These are phyloP conservation scores for Jordanella pulchra DNA, from an alignment of 2,797 vertebrate genomes.

Conservation along the genomic window DNA sequence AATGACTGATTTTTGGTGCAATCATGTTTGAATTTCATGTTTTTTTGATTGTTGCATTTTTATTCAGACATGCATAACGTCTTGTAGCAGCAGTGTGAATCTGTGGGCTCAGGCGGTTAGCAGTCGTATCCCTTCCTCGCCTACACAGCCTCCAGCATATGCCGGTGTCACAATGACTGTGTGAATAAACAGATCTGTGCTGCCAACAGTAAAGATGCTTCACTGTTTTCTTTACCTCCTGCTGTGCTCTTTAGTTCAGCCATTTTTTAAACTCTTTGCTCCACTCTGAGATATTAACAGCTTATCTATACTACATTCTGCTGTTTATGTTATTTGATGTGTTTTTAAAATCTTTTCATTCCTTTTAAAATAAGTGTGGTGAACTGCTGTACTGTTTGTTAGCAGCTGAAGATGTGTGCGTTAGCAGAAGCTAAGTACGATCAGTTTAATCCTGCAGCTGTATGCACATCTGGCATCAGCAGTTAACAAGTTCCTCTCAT, in stretches of 20 bases:
- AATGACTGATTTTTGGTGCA: conserved; percentile 7
- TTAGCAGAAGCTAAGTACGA: conserved; percentile 21
- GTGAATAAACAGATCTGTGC: conserved; percentile 53
- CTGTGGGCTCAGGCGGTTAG: conserved; percentile 28
- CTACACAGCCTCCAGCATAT: conserved; percentile 44
- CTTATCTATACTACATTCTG: conserved; percentile 10
- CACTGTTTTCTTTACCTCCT: conserved; percentile 20
- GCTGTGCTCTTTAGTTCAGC: conserved; percentile 12
- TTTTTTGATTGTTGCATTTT: conserved; percentile 10
- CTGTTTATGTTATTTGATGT: background rate
- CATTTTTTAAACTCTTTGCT: conserved; percentile 1
- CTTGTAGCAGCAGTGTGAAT: conserved; percentile 1
- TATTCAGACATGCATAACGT: background rate
- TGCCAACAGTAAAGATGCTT: conserved; percentile 31
- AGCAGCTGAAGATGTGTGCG: conserved; percentile 21
- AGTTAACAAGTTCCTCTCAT: conserved; percentile 20
- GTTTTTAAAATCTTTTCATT: conserved; percentile 11
- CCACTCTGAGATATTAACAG: background rate
- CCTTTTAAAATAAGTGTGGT: conserved; percentile 10
- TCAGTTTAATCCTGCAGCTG: conserved; percentile 9
- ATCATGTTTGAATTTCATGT: conserved; percentile 17
- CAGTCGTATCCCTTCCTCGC: conserved; percentile 30
- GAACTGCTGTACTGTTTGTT: conserved; percentile 20
- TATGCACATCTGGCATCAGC: conserved; percentile 52
- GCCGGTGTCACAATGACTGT: conserved; percentile 44